phyloP scores from a whole-genome alignment of 2,113 vertebrate species.

The Illadopsis cleaveri region DNA sequence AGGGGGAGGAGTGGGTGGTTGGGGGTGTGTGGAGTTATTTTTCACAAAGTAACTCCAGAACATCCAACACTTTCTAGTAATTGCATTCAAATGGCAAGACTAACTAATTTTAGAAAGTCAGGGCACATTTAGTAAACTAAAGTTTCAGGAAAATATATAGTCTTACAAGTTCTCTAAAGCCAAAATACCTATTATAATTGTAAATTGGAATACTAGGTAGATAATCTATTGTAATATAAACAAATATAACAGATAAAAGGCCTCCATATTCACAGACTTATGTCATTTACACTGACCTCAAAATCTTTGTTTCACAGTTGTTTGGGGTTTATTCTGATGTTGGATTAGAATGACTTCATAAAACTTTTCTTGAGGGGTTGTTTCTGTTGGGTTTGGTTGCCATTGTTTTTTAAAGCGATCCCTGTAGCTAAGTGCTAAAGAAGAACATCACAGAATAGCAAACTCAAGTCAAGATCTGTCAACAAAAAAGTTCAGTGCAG shows the following conservation, averaged over 20 bases:
- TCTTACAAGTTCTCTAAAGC: background rate
- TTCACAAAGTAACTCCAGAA: background rate
- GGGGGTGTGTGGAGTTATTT: background rate
- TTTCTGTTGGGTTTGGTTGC: background rate
- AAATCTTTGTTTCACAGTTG: background rate
- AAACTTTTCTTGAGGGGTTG: background rate
- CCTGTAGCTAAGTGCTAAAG: background rate
- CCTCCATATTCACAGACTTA: background rate
- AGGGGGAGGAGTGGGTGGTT: background rate
- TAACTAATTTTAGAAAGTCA: background rate
- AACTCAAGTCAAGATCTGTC: background rate
- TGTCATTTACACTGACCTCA: background rate
- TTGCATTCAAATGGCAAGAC: background rate
- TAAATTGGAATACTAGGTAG: background rate
- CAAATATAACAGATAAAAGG: background rate
- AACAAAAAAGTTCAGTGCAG: background rate
- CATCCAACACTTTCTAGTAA: background rate
- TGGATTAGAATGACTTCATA: background rate
- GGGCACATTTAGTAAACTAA: background rate
- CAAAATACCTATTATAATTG: background rate
- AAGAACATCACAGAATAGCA: background rate
- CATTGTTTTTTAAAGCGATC: background rate
- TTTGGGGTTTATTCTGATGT: background rate
- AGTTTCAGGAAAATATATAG: background rate
- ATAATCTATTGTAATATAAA: background rate